Evolutionary conservation across 2,888 invertebrate species (phyloP).

Genomic region (Griposia aprilina): DNA sequence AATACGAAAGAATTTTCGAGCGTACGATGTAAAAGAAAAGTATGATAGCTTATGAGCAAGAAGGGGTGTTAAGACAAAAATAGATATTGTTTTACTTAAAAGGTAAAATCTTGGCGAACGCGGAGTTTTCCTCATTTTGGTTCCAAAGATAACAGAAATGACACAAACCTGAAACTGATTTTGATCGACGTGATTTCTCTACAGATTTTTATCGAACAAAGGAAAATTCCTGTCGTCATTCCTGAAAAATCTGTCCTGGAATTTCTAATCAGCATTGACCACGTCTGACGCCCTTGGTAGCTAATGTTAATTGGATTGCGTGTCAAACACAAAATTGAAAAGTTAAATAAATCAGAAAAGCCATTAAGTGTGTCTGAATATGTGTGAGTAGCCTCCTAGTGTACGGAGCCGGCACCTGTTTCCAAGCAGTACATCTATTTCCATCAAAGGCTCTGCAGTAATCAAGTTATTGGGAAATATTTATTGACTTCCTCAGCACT

Average conservation of each 20-base stretch:
- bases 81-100: neutral
- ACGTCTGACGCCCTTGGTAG: conserved; percentile 16
- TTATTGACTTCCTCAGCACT: conserved; percentile 71
- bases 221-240: conserved; percentile 5
- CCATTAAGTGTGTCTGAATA: conserved; percentile 46
- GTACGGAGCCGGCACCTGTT: conserved; percentile 66
- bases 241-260: conserved; percentile 32
- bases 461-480: conserved; percentile 79
- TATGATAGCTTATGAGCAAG: conserved; percentile 24
- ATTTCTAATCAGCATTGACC: conserved; percentile 47
- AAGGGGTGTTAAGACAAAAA: conserved; percentile 18
- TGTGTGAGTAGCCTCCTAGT: conserved; percentile 43
- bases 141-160: conserved; percentile 24
- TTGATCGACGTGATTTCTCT: conserved; percentile 19
- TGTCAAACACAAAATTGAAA: conserved; percentile 46
- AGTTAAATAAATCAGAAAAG: conserved; percentile 57
- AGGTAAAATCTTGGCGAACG: neutral
- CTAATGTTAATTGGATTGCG: conserved; percentile 47
- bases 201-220: conserved; percentile 27
- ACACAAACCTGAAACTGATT: conserved; percentile 11
- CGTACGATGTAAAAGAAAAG: conserved; percentile 21
- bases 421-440: conserved; percentile 66
- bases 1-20: conserved; percentile 18
- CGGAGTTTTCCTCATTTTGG: neutral
- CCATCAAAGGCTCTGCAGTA: conserved; percentile 73